Conservation (phyloP, 2,888 invertebrate species). For the Sphinx pinastri region DNA sequence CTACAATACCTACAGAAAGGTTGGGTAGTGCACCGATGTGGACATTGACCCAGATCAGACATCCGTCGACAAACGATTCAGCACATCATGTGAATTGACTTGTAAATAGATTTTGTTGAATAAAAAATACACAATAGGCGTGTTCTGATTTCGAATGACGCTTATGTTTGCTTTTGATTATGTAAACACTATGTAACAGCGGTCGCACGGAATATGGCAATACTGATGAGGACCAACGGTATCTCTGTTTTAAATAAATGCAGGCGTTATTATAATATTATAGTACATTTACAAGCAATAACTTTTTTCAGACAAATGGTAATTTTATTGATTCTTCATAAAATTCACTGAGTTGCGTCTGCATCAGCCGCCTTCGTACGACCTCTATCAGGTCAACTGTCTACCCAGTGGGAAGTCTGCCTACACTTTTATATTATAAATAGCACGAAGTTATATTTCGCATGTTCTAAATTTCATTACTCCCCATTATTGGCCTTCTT, state of each 20-base stretch:
- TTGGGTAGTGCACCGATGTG: conserved; percentile 43
- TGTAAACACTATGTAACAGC: conserved; percentile 27
- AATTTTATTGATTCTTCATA: background rate
- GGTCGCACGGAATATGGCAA: background rate
- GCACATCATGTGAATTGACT: conserved; percentile 68
- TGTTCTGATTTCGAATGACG: conserved; percentile 40
- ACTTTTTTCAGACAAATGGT: background rate
- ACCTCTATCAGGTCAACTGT: conserved; percentile 7
- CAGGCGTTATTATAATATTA: background rate
- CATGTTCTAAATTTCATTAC: background rate
- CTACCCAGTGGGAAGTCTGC: conserved; percentile 10
- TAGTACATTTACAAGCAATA: background rate
- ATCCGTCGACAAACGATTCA: conserved; percentile 65
- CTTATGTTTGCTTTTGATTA: conserved; percentile 33
- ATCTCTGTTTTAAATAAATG: background rate
- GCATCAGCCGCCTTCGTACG: conserved; percentile 11
- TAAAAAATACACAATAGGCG: conserved; percentile 49
- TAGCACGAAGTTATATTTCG: background rate
- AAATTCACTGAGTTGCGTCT: background rate
- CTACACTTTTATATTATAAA: conserved; percentile 5
- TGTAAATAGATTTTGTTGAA: conserved; percentile 65
- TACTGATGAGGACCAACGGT: background rate
- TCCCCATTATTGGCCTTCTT: background rate
- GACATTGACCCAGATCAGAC: conserved; percentile 72
- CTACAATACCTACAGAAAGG: conserved; percentile 18